Base-by-base conservation (phyloP, 2,113 vertebrate species). In the Eurystomus gularis region DNA sequence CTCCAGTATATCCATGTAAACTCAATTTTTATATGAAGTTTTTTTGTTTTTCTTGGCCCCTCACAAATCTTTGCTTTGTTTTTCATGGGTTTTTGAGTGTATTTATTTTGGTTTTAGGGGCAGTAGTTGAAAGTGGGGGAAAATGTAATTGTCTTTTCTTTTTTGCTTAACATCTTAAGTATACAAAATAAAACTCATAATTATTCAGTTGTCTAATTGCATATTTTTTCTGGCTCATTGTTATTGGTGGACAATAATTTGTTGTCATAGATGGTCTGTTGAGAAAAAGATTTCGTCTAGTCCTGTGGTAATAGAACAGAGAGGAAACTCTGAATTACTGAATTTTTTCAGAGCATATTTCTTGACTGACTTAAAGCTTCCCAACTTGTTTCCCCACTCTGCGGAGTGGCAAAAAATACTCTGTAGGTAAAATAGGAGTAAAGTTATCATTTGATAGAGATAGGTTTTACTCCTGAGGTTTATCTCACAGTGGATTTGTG, bases 21-120 rank as follows among this genome's bases (percentile, higher is more conserved):
- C 70, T 94, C 58, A 69, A 33, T 42, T 72, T 93, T 91, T 71
- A 82, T n/a, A 73, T 80, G 84, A 86, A 82, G 68, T 71, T 82
- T 93, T 90, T 86, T 91, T 92, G 78, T 96, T 95, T 94, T 79
- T 57, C 66, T 96, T 97, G 94, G 91, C 82, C 20, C 29, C 84
- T 71, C 40, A 48, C 42, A 64, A 86, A 90, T 68, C 61, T 73
- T 76, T 72, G 28, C 77, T 94, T 76, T 93, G 86, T 82, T 96
- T 96, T 94, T 85, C 29, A 33, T 95, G 73, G 71, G 73, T 40
- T 95, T 94, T 83, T 86, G 57, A 94, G 37, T 80, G 46, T 94
- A 82, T 97, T 97, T 96, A 86, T 86, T 95, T 97, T 94, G 83
- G 75, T 37, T 93, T 95, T 88, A 70, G 40, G 42, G 62, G 29